phyloP scores from a whole-genome alignment of 2,888 invertebrate species.

The Lumbricus terrestris region DNA sequence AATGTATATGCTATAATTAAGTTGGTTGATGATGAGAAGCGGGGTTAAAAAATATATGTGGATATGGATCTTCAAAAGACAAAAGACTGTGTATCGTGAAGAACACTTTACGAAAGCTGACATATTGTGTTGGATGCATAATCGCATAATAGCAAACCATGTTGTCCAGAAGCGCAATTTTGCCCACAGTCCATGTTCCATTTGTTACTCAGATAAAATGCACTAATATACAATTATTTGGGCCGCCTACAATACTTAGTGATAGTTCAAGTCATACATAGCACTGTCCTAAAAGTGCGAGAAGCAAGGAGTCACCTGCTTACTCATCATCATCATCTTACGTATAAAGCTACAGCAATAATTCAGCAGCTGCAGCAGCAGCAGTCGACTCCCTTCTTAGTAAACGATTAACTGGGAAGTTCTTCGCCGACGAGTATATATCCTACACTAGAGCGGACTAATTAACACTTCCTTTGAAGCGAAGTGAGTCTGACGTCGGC shows the following conservation, averaged over 20 bases:
- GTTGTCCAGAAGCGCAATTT: not conserved
- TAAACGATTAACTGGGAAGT: not conserved
- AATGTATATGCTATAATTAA: too few species aligned
- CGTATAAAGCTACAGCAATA: not conserved
- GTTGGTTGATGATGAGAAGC: not conserved
- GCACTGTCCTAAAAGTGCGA: not conserved
- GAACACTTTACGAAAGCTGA: not conserved
- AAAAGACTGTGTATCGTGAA: too few species aligned
- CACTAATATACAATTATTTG: too few species aligned
- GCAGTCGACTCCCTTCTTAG: slow-evolving; percentile 3
- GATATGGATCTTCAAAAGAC: not conserved
- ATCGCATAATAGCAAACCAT: not conserved
- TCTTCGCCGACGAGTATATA: not conserved
- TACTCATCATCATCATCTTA: not conserved
- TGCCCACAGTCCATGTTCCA: not conserved
- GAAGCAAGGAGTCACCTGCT: not conserved
- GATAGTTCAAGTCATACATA: not conserved
- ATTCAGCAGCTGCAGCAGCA: not conserved
- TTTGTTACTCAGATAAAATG: not conserved
- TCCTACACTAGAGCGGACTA: not conserved
- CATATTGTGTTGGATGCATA: not conserved
- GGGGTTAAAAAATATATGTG: not conserved
- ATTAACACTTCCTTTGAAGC: slow-evolving; percentile 3
- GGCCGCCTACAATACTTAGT: not conserved
- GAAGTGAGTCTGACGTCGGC: not conserved